These are phyloP conservation scores for Varecia variegata DNA, from an alignment of 2,797 vertebrate species.

Conservation along the genomic window DNA sequence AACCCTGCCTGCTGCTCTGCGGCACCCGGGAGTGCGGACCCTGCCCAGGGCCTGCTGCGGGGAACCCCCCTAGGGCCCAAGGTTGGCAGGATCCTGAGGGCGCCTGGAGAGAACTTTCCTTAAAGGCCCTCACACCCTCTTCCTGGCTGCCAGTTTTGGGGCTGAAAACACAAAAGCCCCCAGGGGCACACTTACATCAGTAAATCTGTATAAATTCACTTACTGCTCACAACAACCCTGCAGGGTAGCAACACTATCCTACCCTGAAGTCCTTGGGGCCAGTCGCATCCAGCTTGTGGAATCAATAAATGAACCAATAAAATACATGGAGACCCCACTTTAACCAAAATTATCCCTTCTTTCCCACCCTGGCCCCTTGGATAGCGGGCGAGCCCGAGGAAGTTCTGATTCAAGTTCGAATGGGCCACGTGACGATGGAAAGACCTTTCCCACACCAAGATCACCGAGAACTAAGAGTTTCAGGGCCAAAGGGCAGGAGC, in stretches of 20 bases:
- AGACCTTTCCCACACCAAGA: not conserved
- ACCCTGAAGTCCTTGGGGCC: not conserved
- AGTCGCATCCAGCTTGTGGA: not conserved
- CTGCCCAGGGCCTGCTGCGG: not conserved
- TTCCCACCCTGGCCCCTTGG: not conserved
- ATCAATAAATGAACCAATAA: not conserved
- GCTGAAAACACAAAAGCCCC: not conserved
- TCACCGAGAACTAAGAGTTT: rapidly evolving
- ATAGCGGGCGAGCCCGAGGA: not conserved
- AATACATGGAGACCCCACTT: not conserved
- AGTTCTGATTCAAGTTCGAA: not conserved
- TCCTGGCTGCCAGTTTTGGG: not conserved
- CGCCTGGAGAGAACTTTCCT: not conserved
- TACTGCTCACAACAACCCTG: too few relatives aligned
- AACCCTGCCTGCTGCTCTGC: not conserved
- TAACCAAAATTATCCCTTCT: too few relatives aligned
- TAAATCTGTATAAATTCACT: too few relatives aligned
- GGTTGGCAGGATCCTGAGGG: not conserved
- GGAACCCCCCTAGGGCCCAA: not conserved
- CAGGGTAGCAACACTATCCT: too few relatives aligned
- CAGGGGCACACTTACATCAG: not conserved
- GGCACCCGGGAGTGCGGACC: not conserved
- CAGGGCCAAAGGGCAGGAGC: not conserved
- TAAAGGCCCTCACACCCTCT: not conserved
- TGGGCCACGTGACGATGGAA: not conserved